Base-by-base conservation (phyloP, 2,888 invertebrate species). In the Pheosia gnoma region DNA sequence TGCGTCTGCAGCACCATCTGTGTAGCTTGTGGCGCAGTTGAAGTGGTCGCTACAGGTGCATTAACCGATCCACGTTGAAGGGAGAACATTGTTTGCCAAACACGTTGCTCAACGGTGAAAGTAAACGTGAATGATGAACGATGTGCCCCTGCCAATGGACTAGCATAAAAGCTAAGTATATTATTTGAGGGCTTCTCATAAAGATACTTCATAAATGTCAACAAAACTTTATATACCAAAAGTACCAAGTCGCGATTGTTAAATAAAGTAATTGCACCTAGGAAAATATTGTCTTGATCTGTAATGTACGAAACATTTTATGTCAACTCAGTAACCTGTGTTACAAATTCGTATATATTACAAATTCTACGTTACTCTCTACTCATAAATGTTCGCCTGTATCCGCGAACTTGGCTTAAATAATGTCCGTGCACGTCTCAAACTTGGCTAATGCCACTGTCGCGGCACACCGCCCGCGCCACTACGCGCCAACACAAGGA, bases 61-160 rank as follows among this genome's bases (percentile, higher is more conserved):
- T 66, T 51, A 67, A 74, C 77, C 77, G 59, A 51, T 59, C 58
- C 63, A 66, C 68, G 67, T 67, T 62, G 67, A 70, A 74, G 75
- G 75, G 75, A 68, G 52, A 53, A 25, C 60, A 54, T 25, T 69
- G 62, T 67, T 77, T 65, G 68, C 60, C 54, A 52, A 55, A 37
- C 39, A 59, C 65, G 65, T 66, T 63, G 72, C 70, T 59, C 49
- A 67, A 57, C 63, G 58, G 66, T 74, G 75, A 75, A 77, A 75
- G 72, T 74, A 51, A 39, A 65, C 66, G 66, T 68, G 68, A 65
- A 73, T 73, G 66, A 67, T 38, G 38, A 38, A 58, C 38, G 3
- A n/a, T 58, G 10, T 0, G 25, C 51, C 25, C 51, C 51, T 25
- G 51, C 25, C 25, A 13, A 25, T 8, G 25, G 4, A 51, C 47